Evolutionary conservation across 2,888 invertebrate species (phyloP).

Genomic region (Plebejus melissa): DNA sequence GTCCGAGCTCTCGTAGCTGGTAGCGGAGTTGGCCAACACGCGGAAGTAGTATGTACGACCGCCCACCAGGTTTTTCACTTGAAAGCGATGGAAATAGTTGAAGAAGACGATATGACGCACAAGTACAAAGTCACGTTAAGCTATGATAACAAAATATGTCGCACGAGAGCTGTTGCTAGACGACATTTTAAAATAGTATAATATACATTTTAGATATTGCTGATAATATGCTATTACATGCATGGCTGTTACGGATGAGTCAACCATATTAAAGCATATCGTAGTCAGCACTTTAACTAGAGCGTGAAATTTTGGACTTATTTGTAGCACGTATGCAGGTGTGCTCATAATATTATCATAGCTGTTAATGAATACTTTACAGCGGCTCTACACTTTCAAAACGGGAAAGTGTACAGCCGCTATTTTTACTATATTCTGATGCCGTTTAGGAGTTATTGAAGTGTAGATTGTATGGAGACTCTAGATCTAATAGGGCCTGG

Average conservation of each 20-base stretch:
- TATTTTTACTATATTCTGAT: not conserved
- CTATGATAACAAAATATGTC: no score
- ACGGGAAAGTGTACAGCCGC: no score
- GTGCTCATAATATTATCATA: not conserved
- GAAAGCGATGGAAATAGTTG: conserved; percentile 43
- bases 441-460: not conserved
- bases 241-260: not conserved
- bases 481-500: no score
- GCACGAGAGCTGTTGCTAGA: not conserved
- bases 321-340: not conserved
- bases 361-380: not conserved
- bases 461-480: not conserved
- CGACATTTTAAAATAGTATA: not conserved
- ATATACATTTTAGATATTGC: not conserved
- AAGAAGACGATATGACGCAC: not conserved
- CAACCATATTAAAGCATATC: not conserved
- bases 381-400: not conserved
- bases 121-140: not conserved
- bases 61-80: conserved; percentile 94
- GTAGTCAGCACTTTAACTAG: not conserved
- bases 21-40: conserved; percentile 92
- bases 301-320: not conserved
- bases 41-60: conserved; percentile 95
- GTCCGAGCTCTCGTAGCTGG: conserved; percentile 92
- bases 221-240: not conserved